These are phyloP conservation scores for Trypoxylon attenuatum DNA, from an alignment of 2,888 invertebrate genomes.

Conservation along the genomic window DNA sequence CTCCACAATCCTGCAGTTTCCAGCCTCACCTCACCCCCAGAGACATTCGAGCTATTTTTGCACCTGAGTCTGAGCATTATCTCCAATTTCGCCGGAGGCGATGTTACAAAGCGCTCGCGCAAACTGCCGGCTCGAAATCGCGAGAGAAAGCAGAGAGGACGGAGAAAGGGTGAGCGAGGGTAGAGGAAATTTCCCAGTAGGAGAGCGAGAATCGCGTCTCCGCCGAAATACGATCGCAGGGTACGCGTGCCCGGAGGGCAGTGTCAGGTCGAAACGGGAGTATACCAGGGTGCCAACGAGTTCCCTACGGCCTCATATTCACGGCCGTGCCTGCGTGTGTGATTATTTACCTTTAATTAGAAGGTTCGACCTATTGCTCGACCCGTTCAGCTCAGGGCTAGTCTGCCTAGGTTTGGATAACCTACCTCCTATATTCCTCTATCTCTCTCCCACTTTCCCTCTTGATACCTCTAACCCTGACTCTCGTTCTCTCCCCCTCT, in stretches of 20 bases:
- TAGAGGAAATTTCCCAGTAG: constrained; percentile 27
- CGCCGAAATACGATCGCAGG: constrained; percentile 35
- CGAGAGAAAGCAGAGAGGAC: background rate
- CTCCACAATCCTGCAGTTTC: too few species aligned
- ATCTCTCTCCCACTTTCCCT: too few species aligned
- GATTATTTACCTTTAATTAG: constrained; percentile 62
- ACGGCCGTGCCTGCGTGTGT: constrained; percentile 31
- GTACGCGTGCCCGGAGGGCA: constrained; percentile 35
- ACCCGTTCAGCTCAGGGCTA: constrained; percentile 31
- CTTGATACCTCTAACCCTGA: too few species aligned
- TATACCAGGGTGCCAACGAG: constrained; percentile 42
- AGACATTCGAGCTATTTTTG: background rate
- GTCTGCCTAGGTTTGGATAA: constrained; percentile 27
- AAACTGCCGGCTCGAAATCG: background rate
- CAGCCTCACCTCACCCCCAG: too few species aligned
- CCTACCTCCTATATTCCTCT: too few species aligned
- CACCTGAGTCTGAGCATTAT: background rate
- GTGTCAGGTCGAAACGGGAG: constrained; percentile 23
- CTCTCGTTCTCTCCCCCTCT: constrained; percentile 9
- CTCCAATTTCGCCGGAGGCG: constrained; percentile 1
- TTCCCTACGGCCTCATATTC: constrained; percentile 47
- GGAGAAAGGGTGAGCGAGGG: background rate
- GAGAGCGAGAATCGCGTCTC: constrained; percentile 13
- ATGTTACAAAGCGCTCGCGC: background rate
- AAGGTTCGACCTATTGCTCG: constrained; percentile 56